These are phyloP conservation scores for Venusia cambrica DNA, from an alignment of 2,888 invertebrate genomes.

Conservation along the genomic window DNA sequence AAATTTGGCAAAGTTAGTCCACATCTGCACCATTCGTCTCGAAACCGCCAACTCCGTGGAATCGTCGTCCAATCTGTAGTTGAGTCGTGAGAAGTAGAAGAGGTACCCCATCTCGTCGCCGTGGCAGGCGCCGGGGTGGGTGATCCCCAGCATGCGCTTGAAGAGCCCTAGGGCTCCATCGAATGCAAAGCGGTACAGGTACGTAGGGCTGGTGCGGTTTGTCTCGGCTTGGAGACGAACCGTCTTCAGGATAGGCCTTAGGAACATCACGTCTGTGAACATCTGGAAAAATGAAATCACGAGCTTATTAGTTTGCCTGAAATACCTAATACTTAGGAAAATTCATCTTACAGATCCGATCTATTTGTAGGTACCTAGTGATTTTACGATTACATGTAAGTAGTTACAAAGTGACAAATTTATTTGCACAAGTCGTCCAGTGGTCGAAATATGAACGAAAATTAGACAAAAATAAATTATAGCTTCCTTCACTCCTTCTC, in stretches of 20 bases:
- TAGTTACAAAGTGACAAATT: no score
- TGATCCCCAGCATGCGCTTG: conserved; percentile 82
- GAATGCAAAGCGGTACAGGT: conserved; percentile 82
- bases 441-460: no score
- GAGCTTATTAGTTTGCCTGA: no score
- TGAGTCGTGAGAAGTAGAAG: conserved; percentile 83
- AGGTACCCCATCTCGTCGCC: conserved; percentile 84
- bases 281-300: conserved; percentile 60
- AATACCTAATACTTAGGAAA: no score
- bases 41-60: conserved; percentile 81
- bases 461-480: no score
- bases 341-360: no score
- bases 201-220: conserved; percentile 76
- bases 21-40: conserved; percentile 82
- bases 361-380: no score
- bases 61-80: conserved; percentile 80
- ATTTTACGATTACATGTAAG: no score
- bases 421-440: no score
- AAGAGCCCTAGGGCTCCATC: conserved; percentile 83
- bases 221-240: conserved; percentile 62
- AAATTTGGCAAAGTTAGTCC: conserved; percentile 84
- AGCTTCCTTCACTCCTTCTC: no score
- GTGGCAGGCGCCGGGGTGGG: conserved; percentile 82
- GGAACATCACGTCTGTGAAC: conserved; percentile 83
- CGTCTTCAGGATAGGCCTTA: conserved; percentile 79